Percentiles rank a stretch among this genome's conserved stretches.
Conservation (phyloP, 2,797 vertebrate genomes). For the Clamator glandarius region DNA sequence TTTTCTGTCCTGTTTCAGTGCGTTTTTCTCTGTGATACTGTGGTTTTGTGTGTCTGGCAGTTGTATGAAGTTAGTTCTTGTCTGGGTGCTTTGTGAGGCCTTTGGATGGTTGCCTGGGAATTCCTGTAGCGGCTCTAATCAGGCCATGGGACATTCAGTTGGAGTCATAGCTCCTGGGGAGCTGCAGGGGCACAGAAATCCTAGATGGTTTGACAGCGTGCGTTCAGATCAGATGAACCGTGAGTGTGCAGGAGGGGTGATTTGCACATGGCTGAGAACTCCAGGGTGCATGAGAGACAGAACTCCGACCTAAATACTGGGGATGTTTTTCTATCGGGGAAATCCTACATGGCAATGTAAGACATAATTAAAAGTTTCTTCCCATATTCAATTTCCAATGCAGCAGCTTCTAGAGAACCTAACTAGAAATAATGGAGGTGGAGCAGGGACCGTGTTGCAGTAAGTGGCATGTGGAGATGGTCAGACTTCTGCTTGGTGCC, state of each 20-base stretch:
- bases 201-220: not conserved
- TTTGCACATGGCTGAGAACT: not conserved
- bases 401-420: not conserved
- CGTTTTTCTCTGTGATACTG: not conserved
- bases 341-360: not conserved
- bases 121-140: not conserved
- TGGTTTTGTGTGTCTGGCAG: not conserved
- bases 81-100: not conserved
- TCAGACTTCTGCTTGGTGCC: not conserved
- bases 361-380: not conserved
- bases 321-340: not conserved
- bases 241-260: not conserved
- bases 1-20: not conserved
- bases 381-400: not conserved
- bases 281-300: not conserved
- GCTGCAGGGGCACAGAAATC: not conserved
- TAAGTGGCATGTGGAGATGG: not conserved
- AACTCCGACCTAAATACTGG: not conserved
- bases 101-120: constrained; percentile 25
- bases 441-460: not conserved
- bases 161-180: not conserved
- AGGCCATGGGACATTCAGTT: not conserved
- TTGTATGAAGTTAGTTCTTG: not conserved
- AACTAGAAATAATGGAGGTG: not conserved
- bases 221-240: not conserved